Base-by-base conservation (phyloP, 1,140 invertebrate genomes). In the Doryteuthis pealeii region DNA sequence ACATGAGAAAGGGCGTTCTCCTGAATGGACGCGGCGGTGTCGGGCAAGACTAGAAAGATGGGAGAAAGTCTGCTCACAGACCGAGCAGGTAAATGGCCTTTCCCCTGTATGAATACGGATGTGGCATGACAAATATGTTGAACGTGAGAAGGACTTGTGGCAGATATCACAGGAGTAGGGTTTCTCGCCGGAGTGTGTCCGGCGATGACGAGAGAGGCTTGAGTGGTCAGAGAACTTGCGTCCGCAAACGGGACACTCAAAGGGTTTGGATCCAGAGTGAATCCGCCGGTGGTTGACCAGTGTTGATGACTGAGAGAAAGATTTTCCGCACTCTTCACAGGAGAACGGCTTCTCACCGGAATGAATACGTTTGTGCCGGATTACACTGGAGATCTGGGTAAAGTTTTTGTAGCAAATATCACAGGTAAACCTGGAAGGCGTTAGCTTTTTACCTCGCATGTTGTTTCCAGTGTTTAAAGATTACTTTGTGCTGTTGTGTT, bases 401-500 rank as follows among this genome's bases (percentile, higher is more conserved):
- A 98, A 98, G 28, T 96, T 98, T 89, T 98, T 98, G 90, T 96
- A 96, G 90, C 96, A 98, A 54, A 96, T 89, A 85, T 98, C 95
- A 88, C 96, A 98, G 75, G 96, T 40, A 40, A 40, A 40, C 35
- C 10, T 40, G 3, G 35, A 40, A 95, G 1, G 96, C 96, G 83
- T 96, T 97, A 89, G 98, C 96, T 2, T 95, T 96, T 76, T 96
- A 91, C n/a, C 89, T 77, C 8, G 95, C 94, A 86, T 98, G 96
- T 22, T 98, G 84, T 89, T 99, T n/a, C 96, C 5, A 91, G 91
- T 2, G 96, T 96, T 86, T 98, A 96, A 1, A 96, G 94, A 94
- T 95, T 88, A 98, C 98, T 93, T 97, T 96, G 89, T 98, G 98
- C 89, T 96, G 94, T 89, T 96, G 98, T 96, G 98, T 97, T 98